Conservation (phyloP, 2,888 invertebrate species). For the Congeria kusceri region DNA sequence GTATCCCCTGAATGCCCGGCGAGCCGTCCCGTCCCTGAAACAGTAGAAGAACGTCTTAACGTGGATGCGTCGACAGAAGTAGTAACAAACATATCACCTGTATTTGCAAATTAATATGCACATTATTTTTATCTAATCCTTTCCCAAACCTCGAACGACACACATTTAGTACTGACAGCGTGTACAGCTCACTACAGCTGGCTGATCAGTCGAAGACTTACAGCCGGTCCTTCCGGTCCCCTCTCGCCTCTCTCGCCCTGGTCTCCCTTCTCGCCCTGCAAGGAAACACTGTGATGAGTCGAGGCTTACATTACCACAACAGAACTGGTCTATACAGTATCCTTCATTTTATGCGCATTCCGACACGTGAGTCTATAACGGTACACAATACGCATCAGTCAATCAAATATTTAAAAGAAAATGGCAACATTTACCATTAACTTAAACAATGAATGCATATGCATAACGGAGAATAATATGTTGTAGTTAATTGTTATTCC, state of each 20-base stretch:
- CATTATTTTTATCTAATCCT: not conserved
- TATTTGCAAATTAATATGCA: no score
- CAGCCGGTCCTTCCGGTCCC: constrained; percentile 38
- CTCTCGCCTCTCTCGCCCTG: constrained; percentile 52
- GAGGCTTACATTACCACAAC: no score
- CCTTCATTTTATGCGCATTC: no score
- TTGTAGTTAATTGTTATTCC: no score
- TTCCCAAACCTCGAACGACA: not conserved
- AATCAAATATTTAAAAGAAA: no score
- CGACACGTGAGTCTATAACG: no score
- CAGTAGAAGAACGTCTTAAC: not conserved
- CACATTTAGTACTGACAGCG: not conserved
- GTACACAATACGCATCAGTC: no score
- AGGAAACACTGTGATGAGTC: constrained; percentile 22
- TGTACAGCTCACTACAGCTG: no score
- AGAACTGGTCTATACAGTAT: no score
- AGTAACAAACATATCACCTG: not conserved
- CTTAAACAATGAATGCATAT: no score
- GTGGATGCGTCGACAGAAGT: not conserved
- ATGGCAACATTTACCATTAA: no score
- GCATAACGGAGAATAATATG: no score
- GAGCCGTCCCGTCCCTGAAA: constrained; percentile 68
- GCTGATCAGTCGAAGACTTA: constrained; percentile 2
- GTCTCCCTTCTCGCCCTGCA: constrained; percentile 64
- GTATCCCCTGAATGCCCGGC: constrained; percentile 65